Evolutionary conservation across 2,113 vertebrate genomes (phyloP).

Genomic region (Cyrtonyx montezumae): DNA sequence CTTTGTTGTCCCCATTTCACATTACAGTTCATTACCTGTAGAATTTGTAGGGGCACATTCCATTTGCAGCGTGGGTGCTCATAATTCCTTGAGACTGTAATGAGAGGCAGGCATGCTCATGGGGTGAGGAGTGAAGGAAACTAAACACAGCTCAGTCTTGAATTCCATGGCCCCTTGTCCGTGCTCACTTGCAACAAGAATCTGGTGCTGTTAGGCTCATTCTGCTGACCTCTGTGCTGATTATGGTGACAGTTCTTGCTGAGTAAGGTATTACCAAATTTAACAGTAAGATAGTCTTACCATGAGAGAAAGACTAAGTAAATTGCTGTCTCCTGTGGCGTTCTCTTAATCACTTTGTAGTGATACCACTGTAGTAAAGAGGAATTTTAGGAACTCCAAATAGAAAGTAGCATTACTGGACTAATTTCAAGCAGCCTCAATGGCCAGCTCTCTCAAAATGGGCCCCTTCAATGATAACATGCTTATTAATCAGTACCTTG

Average conservation of each 20-base stretch:
- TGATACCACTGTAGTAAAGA: not conserved
- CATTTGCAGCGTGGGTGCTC: not conserved
- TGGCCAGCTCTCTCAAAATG: not conserved
- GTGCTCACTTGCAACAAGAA: not conserved
- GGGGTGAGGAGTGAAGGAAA: not conserved
- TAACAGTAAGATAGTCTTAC: not conserved
- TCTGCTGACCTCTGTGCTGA: not conserved
- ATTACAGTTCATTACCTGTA: not conserved
- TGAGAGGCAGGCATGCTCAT: not conserved
- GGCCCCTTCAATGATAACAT: not conserved
- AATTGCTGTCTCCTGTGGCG: not conserved
- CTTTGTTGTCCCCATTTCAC: not conserved
- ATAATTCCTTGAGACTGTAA: not conserved
- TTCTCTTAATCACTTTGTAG: not conserved
- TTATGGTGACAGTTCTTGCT: not conserved
- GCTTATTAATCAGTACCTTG: not conserved
- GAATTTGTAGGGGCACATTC: not conserved
- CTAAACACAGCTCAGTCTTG: not conserved
- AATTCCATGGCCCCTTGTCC: not conserved
- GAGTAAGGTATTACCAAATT: not conserved
- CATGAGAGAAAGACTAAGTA: not conserved
- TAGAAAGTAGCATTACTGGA: not conserved
- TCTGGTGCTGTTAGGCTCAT: too few species aligned
- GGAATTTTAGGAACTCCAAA: not conserved
- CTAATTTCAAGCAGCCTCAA: not conserved